A percentile compares a stretch with the other conserved stretches of the same genome.
phyloP scores from a whole-genome alignment of 2,888 invertebrate genomes.

The Pelosia muscerda region DNA sequence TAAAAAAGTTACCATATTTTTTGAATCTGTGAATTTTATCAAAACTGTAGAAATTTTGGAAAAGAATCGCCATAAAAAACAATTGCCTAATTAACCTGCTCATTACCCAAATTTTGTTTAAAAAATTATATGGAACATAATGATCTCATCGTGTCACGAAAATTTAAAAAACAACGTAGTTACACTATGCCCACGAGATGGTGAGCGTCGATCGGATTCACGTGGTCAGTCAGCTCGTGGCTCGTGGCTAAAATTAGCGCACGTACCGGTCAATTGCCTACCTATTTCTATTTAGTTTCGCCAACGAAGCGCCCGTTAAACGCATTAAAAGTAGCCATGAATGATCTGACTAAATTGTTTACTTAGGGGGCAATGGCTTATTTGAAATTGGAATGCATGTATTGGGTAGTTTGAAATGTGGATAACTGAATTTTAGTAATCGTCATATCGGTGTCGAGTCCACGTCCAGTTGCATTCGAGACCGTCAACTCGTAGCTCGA shows the following conservation, averaged over 20 bases:
- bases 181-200: no score
- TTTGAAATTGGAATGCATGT: neutral
- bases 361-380: slow-evolving; percentile 4
- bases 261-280: slow-evolving; percentile 25
- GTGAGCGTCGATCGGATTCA: slow-evolving; percentile 19
- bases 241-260: slow-evolving; percentile 33
- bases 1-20: no score
- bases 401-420: neutral
- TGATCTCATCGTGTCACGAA: slow-evolving; percentile 30
- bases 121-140: neutral
- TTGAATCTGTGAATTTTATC: no score
- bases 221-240: slow-evolving; percentile 33
- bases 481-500: neutral
- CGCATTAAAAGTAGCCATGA: slow-evolving; percentile 8
- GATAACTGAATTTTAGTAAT: neutral
- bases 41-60: no score
- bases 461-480: no score
- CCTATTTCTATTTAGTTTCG: slow-evolving; percentile 28
- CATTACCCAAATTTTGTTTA: neutral
- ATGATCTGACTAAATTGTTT: neutral
- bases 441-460: no score
- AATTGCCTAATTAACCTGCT: neutral
- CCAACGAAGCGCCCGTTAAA: slow-evolving; percentile 5
- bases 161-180: slow-evolving; percentile 20
- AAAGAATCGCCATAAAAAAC: no score